These are phyloP conservation scores for Arctopsyche grandis DNA, from an alignment of 1,140 invertebrate species.

Conservation along the genomic window DNA sequence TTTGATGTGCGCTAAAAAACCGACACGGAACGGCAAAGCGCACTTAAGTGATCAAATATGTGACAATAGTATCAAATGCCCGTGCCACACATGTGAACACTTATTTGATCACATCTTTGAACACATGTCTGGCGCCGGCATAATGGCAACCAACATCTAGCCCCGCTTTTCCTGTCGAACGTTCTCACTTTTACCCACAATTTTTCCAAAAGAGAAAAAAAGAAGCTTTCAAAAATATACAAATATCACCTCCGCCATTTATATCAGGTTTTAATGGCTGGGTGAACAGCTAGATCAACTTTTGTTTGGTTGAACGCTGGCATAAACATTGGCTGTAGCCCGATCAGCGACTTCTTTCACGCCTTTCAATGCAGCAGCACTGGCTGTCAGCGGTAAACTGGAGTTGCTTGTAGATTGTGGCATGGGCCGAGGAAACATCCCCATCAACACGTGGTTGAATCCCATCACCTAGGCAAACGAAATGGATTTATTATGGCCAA, in stretches of 20 bases:
- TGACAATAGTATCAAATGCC: no score
- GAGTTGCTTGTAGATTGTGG: constrained; percentile 56
- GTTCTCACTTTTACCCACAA: neutral
- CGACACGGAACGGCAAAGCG: no score
- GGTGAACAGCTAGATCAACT: constrained; percentile 48
- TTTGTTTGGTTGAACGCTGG: constrained; percentile 57
- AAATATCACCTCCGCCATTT: neutral
- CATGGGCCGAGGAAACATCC: constrained; percentile 72
- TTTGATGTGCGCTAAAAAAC: no score
- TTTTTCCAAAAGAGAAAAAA: neutral
- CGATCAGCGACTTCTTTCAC: constrained; percentile 80
- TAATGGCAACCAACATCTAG: no score
- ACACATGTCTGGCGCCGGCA: no score
- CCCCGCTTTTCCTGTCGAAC: no score
- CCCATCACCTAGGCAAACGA: constrained; percentile 69
- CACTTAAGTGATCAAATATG: no score
- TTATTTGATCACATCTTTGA: no score
- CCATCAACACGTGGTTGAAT: constrained; percentile 82
- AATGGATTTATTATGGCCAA: constrained; percentile 3
- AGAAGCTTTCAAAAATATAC: neutral
- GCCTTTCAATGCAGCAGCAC: constrained; percentile 68
- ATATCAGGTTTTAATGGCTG: constrained; percentile 2
- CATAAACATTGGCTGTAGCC: constrained; percentile 72
- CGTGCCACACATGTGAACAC: no score
- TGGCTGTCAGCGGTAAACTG: constrained; percentile 59